Conservation (phyloP, 2,888 invertebrate genomes). For the Heliconius hortense region DNA sequence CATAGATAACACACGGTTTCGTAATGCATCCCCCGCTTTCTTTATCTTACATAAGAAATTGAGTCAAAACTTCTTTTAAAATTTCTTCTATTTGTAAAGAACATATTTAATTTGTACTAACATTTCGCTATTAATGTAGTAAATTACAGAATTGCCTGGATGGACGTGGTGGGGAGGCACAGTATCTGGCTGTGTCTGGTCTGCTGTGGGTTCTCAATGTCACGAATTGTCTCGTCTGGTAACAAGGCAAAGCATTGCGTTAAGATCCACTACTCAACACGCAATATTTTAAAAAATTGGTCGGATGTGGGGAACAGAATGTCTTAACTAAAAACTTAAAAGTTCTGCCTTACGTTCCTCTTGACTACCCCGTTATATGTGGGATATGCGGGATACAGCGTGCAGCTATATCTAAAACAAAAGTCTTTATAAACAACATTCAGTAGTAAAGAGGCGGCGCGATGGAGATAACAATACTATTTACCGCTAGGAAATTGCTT, state of each 20-base stretch:
- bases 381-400: background rate
- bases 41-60: background rate
- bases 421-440: constrained; percentile 1
- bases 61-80: background rate
- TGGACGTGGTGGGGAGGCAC: too few species aligned
- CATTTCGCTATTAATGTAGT: background rate
- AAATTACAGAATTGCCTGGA: background rate
- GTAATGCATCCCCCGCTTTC: too few species aligned
- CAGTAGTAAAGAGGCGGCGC: background rate
- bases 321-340: background rate
- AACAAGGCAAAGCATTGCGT: too few species aligned
- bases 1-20: too few species aligned
- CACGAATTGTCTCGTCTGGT: too few species aligned
- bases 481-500: background rate
- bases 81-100: background rate
- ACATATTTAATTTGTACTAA: background rate
- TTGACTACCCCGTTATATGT: background rate
- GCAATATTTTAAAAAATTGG: background rate
- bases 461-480: constrained; percentile 21
- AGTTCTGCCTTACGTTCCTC: background rate
- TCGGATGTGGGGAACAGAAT: background rate
- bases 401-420: background rate
- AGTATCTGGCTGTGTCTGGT: too few species aligned
- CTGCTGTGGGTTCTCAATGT: too few species aligned
- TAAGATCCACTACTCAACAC: too few species aligned